Evolutionary conservation across 1,140 invertebrate species (phyloP), one percentile per base, ranked within the genome.

Genomic region (Atta colombica): DNA sequence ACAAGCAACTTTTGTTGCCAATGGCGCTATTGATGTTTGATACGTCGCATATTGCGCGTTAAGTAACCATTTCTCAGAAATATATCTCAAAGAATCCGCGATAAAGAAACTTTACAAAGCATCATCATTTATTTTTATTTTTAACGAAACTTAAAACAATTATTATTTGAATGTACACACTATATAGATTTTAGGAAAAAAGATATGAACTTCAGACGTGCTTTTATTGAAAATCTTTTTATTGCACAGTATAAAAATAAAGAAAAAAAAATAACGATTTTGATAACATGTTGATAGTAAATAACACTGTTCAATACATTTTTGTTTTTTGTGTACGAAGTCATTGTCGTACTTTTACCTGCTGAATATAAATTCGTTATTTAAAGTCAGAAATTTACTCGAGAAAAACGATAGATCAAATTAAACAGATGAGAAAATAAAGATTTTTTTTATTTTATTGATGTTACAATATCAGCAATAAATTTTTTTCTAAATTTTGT

Each of bases 1-100:
- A 84, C 69, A 84, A 75, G 39, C 45, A 58, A 84, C 55, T 84
- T 74, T 84, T 49, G 80, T 84, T 49, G 80, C 69, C 45, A 25
- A 28, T 53, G 39, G 69, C 45, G 55, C 39, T 84, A 74, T 84
- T 55, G 25, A 63, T 75, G n/a, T 74, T 63, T 74, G 55, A 3
- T 74, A 61, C 74, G 61, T 84, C 39, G 14, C 39, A 35, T 1
- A 51, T 74, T 74, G 55, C 28, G 28, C 77, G n/a, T 74, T 74
- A 84, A 84, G 14, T 7, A 31, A 51, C 10, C 14, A 18, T 12
- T 0, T 18, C 1, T 4, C 2, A 25, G 5, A 55, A 16, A 71
- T 72, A 71, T 18, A 51, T 51, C n/a, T 8, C 21, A 12, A 74
- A 35, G n/a, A 71, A 74, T 39, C 18, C 31, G 18, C 18, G n/a